These are phyloP conservation scores for Amblyjoppa proteus DNA, from an alignment of 2,888 invertebrate species.

Conservation along the genomic window DNA sequence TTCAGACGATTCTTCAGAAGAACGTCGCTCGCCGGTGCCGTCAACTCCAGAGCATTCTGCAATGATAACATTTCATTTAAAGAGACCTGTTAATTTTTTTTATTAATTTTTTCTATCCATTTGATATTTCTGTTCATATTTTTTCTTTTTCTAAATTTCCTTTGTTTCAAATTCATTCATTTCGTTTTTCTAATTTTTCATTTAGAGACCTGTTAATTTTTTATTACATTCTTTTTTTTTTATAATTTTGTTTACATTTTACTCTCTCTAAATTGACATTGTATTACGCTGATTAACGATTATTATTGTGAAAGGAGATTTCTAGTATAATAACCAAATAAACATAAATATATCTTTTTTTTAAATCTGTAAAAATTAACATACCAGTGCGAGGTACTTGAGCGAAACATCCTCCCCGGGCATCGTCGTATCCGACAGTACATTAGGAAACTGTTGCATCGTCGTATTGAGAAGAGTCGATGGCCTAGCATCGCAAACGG, in stretches of 20 bases:
- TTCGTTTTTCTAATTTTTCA: not conserved
- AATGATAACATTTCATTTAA: conserved; percentile 32
- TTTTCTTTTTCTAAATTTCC: no score
- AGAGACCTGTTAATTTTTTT: not conserved
- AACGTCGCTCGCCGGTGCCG: conserved; percentile 95
- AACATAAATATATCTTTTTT: not conserved
- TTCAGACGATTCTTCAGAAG: conserved; percentile 89
- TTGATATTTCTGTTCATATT: no score
- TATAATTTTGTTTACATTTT: not conserved
- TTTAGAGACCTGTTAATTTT: not conserved
- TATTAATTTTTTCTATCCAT: not conserved
- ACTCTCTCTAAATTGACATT: not conserved
- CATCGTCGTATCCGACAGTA: conserved; percentile 79
- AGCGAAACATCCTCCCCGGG: conserved; percentile 82
- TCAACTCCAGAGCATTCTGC: conserved; percentile 96
- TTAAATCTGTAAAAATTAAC: conserved; percentile 5
- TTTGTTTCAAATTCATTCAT: no score
- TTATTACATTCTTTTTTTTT: not conserved
- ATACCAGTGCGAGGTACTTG: conserved; percentile 83
- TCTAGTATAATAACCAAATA: not conserved
- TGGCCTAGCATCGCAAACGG: conserved; percentile 36
- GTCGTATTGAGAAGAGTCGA: conserved; percentile 63
- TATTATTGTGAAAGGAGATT: not conserved
- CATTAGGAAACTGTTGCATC: conserved; percentile 80
- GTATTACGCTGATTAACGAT: not conserved